Evolutionary conservation across 2,888 invertebrate genomes (phyloP), one percentile per base, ranked within the genome.

Genomic region (Pelosia muscerda): DNA sequence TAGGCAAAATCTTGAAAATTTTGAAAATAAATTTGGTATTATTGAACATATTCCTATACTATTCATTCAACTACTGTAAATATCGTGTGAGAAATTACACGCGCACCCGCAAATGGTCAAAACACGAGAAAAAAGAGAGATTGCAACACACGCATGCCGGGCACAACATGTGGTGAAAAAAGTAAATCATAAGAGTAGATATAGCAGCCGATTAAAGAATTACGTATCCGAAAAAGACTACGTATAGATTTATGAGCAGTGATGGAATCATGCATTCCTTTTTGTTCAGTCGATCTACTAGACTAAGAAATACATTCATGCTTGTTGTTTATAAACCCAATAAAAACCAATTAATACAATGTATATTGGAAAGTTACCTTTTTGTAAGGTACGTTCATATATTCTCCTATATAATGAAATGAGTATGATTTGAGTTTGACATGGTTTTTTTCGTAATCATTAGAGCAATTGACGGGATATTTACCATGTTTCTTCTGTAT

Each of bases 321-420:
- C 25, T 57, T 59, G 9, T 26, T 56, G 26, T 57, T 49, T 31
- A 10, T 57, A 49, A 28, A 49, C n/a, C 25, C n/a, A 2, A 56
- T 22, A 3, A n/a, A 42, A 15, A 42, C 15, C 28, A 11, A 63
- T 58, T 42, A 66, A 68, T 55, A 26, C 23, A 49, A 26, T 23
- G n/a, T 19, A 25, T 58, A 68, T 65, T 71, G 62, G 63, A 68
- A 65, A 70, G 63, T 57, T 65, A 68, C 8, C 19, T 42, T 42
- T 6, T 19, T 19, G 5, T 38, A 42, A 19, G 5, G 5, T 19
- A 19, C 0, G 15, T 19, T 5, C 42, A 19, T 42, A 42, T 19
- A 42, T 42, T 19, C 19, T 4, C 1, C 13, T 38, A n/a, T 49
- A n/a, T 49, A n/a, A n/a, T n/a, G n/a, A n/a, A n/a, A n/a, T n/a